phyloP scores from a whole-genome alignment of 2,113 vertebrate genomes.

The Pseudorhombus dupliciocellatus region DNA sequence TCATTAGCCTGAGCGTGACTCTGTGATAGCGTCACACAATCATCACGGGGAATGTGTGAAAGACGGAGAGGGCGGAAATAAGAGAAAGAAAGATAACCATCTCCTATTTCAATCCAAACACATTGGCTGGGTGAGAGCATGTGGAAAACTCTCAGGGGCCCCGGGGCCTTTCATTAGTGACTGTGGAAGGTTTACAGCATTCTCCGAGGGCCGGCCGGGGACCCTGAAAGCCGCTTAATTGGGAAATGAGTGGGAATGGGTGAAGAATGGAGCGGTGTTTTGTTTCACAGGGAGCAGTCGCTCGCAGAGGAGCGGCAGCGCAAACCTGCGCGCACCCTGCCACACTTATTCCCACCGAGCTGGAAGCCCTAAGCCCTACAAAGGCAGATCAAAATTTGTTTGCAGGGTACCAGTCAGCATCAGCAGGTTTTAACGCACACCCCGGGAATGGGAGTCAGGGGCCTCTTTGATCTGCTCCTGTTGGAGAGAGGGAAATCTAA shows the following conservation, averaged over 20 bases:
- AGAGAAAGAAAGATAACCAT: constrained; percentile 37
- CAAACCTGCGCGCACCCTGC: constrained; percentile 30
- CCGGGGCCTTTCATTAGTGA: constrained; percentile 60
- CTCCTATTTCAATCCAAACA: constrained; percentile 58
- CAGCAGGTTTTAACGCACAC: constrained; percentile 46
- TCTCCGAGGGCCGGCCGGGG: constrained; percentile 52
- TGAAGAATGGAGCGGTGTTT: constrained; percentile 48
- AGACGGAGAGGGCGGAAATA: constrained; percentile 6
- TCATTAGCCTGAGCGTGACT: constrained; percentile 44
- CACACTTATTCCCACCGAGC: constrained; percentile 34
- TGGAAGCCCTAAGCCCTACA: constrained; percentile 31
- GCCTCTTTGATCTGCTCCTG: constrained; percentile 41
- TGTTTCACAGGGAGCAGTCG: constrained; percentile 53
- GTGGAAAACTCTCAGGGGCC: constrained; percentile 50
- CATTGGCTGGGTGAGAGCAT: constrained; percentile 40
- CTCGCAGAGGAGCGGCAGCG: constrained; percentile 5
- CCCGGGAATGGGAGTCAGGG: constrained; percentile 24
- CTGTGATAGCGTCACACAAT: constrained; percentile 55
- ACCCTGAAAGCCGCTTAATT: constrained; percentile 70
- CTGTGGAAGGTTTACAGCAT: constrained; percentile 57
- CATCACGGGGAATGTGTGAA: constrained; percentile 34
- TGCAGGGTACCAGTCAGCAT: constrained; percentile 43
- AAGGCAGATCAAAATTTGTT: constrained; percentile 50
- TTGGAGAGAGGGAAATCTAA: constrained; percentile 29
- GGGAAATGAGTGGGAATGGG: constrained; percentile 68